Evolutionary conservation across 2,888 invertebrate genomes (phyloP), one percentile per base, ranked within the genome.

Genomic region (Leucoptera coffeella): DNA sequence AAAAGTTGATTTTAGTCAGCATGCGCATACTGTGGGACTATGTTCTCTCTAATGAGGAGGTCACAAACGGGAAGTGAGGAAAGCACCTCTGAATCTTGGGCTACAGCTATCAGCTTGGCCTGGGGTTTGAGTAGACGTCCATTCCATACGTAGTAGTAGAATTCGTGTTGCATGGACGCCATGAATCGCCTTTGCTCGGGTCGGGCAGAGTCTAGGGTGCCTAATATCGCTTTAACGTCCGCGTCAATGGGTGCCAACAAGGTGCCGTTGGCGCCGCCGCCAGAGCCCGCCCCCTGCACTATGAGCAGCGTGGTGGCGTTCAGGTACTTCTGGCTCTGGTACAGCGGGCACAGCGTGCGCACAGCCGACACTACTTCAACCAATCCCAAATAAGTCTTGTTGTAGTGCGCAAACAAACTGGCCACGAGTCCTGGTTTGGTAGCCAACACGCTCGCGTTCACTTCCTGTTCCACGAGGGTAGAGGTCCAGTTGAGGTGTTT

Each of bases 111-210:
- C 10, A 86, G 72, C 7, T 73, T 64, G 15, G 67, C 55, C 29
- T 77, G 77, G 5, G 75, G 73, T n/a, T 78, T 76, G 8, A 76
- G 61, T 29, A 85, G 61, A 35, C 73, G 75, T n/a, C 85, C 88
- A 36, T 83, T 78, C 73, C 82, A 78, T 2, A 88, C 85, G 41
- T 78, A 91, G 40, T 84, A 78, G 52, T 87, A 88, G 54, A 91
- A 91, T 15, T 88, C 55, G 35, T 82, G 80, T 44, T 88, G 87
- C 73, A 90, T 84, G 8, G 87, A 82, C 1, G 82, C 76, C 37
- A 85, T 77, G 45, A 80, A 89, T 11, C 83, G 73, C 22, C 82
- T 75, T 45, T 87, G 85, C 39, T 83, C 82, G 0, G 81, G 78
- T 20, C 79, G 79, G 38, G 77, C 78, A 1, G 83, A 80, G 31